These are phyloP conservation scores for Cirrhinus mrigala DNA, from an alignment of 2,797 vertebrate species.

Conservation along the genomic window DNA sequence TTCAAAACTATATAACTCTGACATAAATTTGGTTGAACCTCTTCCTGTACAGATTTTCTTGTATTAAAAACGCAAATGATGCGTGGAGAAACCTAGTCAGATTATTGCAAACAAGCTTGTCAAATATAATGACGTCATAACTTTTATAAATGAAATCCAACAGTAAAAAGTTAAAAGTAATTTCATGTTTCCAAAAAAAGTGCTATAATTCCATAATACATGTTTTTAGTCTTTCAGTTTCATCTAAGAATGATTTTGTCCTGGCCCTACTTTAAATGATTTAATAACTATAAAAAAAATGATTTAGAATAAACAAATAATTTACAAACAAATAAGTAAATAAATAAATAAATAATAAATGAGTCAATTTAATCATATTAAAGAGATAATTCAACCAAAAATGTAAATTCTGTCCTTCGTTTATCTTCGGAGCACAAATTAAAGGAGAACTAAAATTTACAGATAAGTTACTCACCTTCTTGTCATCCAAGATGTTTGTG, in stretches of 20 bases:
- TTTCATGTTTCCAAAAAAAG: not conserved
- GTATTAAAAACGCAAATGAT: not conserved
- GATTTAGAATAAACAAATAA: not conserved
- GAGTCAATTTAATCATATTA: not conserved
- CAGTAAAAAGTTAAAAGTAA: not conserved
- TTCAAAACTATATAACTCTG: not conserved
- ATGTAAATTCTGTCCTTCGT: no score
- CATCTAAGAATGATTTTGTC: not conserved
- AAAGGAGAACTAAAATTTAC: no score
- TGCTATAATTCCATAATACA: not conserved
- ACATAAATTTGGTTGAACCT: not conserved
- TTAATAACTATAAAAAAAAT: not conserved
- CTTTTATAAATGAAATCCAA: conserved; percentile 22
- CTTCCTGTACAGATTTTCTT: conserved; percentile 1
- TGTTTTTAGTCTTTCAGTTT: not conserved
- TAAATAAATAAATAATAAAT: not conserved
- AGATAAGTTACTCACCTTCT: no score
- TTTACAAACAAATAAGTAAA: not conserved
- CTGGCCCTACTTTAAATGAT: not conserved
- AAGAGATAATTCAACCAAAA: no score
- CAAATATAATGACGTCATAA: conserved; percentile 1
- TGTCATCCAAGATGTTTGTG: no score
- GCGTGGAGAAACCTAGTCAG: not conserved
- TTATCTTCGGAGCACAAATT: no score
- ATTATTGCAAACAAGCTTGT: conserved; percentile 16